These are phyloP conservation scores for Boleophthalmus pectinirostris DNA, from an alignment of 2,113 vertebrate genomes.

Conservation along the genomic window DNA sequence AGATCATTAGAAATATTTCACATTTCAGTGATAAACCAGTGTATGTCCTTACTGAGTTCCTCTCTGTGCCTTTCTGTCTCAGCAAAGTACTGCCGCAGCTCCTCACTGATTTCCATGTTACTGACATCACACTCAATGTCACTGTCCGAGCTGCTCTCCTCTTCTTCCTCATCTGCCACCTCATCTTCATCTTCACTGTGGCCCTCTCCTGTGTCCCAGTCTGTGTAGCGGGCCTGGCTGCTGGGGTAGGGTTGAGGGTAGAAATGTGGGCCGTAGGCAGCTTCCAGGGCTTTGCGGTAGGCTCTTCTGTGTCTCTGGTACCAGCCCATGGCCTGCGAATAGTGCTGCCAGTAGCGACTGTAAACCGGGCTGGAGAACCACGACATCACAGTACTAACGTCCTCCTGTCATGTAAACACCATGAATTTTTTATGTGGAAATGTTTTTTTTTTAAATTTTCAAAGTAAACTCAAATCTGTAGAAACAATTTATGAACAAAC, in stretches of 20 bases:
- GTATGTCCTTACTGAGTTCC: slow-evolving; percentile 84
- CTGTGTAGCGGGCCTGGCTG: slow-evolving; percentile 45
- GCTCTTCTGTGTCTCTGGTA: slow-evolving; percentile 82
- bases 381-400: slow-evolving; percentile 31
- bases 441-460: background rate
- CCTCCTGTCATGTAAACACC: slow-evolving; percentile 20
- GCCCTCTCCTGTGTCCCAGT: slow-evolving; percentile 58
- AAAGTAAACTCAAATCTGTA: no score
- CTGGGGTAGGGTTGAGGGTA: slow-evolving; percentile 34
- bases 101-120: slow-evolving; percentile 95
- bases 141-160: slow-evolving; percentile 60
- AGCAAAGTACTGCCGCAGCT: slow-evolving; percentile 92
- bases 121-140: slow-evolving; percentile 88
- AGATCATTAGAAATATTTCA: background rate
- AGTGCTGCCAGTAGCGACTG: slow-evolving; percentile 90
- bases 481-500: background rate
- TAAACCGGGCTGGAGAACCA: slow-evolving; percentile 83
- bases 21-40: background rate
- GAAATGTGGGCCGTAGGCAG: slow-evolving; percentile 44
- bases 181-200: slow-evolving; percentile 16
- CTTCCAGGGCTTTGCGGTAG: slow-evolving; percentile 82
- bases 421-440: background rate
- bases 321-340: slow-evolving; percentile 88
- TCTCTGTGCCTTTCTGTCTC: slow-evolving; percentile 87
- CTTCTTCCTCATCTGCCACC: slow-evolving; percentile 50